phyloP scores from a whole-genome alignment of 92 coral and sea anemone genomes.

The Actinostola sp. region DNA sequence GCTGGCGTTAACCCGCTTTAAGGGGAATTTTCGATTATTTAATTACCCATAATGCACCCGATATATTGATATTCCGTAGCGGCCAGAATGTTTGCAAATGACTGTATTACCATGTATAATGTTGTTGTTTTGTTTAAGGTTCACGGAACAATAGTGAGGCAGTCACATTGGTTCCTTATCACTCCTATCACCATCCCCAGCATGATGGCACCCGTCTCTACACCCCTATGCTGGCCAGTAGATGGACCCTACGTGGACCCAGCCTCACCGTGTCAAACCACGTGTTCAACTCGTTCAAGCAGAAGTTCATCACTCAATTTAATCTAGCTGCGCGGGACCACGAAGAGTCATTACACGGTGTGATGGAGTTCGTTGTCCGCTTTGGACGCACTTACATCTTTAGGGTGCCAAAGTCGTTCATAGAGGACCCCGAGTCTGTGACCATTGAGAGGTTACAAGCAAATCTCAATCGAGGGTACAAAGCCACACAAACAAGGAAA shows the following conservation, averaged over 20 bases:
- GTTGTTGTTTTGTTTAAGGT: slow-evolving; percentile 8
- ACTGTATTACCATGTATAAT: too few relatives aligned
- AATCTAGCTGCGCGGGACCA: slow-evolving; percentile 77
- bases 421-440: slow-evolving; percentile 89
- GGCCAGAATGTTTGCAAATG: too few relatives aligned
- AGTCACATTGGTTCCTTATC: slow-evolving; percentile 86
- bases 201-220: slow-evolving; percentile 85
- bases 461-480: slow-evolving; percentile 38
- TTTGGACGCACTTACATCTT: slow-evolving; percentile 93
- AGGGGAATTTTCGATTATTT: too few relatives aligned
- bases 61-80: too few relatives aligned
- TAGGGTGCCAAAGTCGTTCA: slow-evolving; percentile 83
- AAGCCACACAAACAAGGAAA: slow-evolving; percentile 4
- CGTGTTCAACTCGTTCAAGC: slow-evolving; percentile 72
- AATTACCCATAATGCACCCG: too few relatives aligned
- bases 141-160: slow-evolving; percentile 76
- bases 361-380: slow-evolving; percentile 81
- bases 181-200: slow-evolving; percentile 82
- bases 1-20: too few relatives aligned
- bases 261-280: too few relatives aligned
- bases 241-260: neutral
- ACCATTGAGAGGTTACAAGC: slow-evolving; percentile 81
- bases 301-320: slow-evolving; percentile 83
- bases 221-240: slow-evolving; percentile 75
- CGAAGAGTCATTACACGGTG: slow-evolving; percentile 77